Percentiles rank a stretch among this genome's conserved stretches.
Conservation (phyloP, 2,113 vertebrate species). For the Calyptomena viridis region DNA sequence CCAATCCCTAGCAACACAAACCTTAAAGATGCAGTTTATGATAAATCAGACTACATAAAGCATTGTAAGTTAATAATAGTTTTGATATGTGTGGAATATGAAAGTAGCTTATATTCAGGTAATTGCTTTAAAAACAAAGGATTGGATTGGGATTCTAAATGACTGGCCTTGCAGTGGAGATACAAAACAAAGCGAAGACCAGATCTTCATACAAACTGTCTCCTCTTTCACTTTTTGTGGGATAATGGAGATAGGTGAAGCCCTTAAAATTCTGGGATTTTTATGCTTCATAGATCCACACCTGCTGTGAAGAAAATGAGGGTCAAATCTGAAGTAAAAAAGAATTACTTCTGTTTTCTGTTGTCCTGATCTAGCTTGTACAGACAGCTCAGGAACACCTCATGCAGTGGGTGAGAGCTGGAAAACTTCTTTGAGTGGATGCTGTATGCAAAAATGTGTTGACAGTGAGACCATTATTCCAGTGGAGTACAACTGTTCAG, state of each 20-base stretch:
- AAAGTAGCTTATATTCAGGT: not conserved
- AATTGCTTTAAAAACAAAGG: not conserved
- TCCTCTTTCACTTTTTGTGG: not conserved
- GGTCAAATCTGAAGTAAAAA: not conserved
- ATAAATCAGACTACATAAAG: not conserved
- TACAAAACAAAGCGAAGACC: not conserved
- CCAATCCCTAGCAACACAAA: not conserved
- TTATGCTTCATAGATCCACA: not conserved
- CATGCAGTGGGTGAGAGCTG: slow-evolving; percentile 87
- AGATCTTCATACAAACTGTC: not conserved
- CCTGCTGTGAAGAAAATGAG: not conserved
- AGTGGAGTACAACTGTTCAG: slow-evolving; percentile 83
- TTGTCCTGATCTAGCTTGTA: slow-evolving; percentile 82
- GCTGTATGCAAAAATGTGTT: slow-evolving; percentile 88
- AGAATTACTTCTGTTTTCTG: not conserved
- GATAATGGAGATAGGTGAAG: not conserved
- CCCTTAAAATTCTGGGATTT: not conserved
- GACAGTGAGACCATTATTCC: slow-evolving; percentile 84
- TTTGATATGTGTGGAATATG: not conserved
- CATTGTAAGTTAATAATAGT: not conserved
- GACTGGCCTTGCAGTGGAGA: not conserved
- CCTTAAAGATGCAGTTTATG: not conserved
- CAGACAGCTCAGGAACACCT: slow-evolving; percentile 85
- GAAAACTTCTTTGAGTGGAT: slow-evolving; percentile 86
- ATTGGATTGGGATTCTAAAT: not conserved